phyloP scores from a whole-genome alignment of 2,113 vertebrate genomes.

The Prochilodus magdalenae region DNA sequence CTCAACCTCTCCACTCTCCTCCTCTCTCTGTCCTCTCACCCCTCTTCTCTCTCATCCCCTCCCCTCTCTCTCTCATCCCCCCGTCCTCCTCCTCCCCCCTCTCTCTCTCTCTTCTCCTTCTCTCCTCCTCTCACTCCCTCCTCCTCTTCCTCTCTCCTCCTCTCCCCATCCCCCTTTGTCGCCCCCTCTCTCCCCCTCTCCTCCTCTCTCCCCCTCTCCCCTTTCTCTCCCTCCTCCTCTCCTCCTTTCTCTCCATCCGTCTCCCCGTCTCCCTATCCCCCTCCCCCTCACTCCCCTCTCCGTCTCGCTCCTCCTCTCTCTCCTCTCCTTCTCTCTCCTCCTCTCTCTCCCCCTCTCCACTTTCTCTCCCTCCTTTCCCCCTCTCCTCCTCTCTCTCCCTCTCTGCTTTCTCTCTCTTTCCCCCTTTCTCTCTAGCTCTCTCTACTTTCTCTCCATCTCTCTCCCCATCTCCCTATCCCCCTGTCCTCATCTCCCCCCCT shows the following conservation, averaged over 20 bases:
- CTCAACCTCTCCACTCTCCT: neutral
- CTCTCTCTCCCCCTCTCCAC: no score
- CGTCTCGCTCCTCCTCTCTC: no score
- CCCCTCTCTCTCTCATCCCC: slow-evolving; percentile 51
- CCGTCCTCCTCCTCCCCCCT: no score
- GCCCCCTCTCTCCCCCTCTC: slow-evolving; percentile 47
- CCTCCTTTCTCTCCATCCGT: no score
- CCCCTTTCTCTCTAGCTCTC: neutral
- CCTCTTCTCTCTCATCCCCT: slow-evolving; percentile 50
- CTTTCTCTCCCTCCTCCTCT: no score
- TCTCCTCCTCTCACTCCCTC: no score
- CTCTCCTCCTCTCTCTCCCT: no score
- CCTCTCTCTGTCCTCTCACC: no score
- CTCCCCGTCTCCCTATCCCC: slow-evolving; percentile 20
- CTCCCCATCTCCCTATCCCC: slow-evolving; percentile 31
- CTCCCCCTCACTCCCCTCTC: neutral
- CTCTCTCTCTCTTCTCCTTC: no score
- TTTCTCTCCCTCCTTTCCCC: no score
- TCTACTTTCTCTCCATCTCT: neutral
- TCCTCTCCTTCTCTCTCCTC: slow-evolving; percentile 54
- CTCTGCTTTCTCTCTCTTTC: no score
- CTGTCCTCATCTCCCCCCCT: slow-evolving; percentile 53
- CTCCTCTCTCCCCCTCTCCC: slow-evolving; percentile 49
- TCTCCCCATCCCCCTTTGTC: neutral
- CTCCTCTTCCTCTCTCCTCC: neutral